phyloP scores from a whole-genome alignment of 1,140 invertebrate species.

The Zaprionus tsacasi region DNA sequence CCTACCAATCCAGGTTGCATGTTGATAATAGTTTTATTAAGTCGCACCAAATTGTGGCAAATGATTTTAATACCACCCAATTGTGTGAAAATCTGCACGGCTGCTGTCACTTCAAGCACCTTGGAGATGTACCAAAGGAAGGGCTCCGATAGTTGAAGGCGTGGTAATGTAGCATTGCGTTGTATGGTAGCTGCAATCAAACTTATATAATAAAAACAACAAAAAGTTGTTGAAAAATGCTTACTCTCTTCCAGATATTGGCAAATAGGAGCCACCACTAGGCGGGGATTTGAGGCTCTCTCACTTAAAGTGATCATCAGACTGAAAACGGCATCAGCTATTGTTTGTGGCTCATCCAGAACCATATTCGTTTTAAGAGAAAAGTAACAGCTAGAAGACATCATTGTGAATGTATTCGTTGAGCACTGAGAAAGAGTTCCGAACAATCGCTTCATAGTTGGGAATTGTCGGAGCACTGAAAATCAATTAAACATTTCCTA shows the following conservation, averaged over 20 bases:
- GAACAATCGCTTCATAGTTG: constrained; percentile 93
- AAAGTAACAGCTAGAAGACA: constrained; percentile 78
- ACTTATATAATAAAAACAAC: neutral
- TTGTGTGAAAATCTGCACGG: constrained; percentile 88
- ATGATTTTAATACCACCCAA: constrained; percentile 87
- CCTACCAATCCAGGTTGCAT: constrained; percentile 84
- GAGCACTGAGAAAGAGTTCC: constrained; percentile 89
- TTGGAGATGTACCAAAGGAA: constrained; percentile 90
- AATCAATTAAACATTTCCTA: neutral
- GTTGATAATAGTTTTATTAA: constrained; percentile 85
- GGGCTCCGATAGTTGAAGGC: constrained; percentile 89
- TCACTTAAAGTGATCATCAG: constrained; percentile 90
- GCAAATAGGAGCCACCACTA: constrained; percentile 90
- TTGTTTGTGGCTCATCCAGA: constrained; percentile 85
- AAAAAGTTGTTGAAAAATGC: constrained; percentile 37
- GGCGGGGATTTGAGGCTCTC: constrained; percentile 89
- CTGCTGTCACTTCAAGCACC: constrained; percentile 89
- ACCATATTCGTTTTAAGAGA: constrained; percentile 84
- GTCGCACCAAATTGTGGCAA: constrained; percentile 87
- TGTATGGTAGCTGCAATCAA: constrained; percentile 76
- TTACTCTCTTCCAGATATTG: constrained; percentile 89
- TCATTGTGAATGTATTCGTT: constrained; percentile 87
- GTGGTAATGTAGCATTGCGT: constrained; percentile 74
- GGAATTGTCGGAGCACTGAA: constrained; percentile 89
- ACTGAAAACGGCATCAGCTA: constrained; percentile 93